Evolutionary conservation across 2,797 vertebrate species (phyloP).

Genomic region (Microctenopoma steveboyesi): DNA sequence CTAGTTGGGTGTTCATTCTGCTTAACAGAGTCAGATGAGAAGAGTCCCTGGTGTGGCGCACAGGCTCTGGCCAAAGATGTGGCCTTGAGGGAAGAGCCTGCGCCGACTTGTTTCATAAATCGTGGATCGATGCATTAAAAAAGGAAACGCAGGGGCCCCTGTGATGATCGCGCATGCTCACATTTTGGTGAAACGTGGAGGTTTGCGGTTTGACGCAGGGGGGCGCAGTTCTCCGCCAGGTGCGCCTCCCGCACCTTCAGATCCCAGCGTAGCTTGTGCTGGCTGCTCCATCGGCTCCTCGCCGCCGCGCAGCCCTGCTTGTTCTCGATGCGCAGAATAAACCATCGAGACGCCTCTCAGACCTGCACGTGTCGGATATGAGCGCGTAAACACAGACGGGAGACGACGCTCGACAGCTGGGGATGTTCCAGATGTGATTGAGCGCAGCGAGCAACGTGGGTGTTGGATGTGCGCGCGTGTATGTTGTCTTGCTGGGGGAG

Average conservation of each 20-base stretch:
- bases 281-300: conserved; percentile 57
- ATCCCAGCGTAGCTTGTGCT: conserved; percentile 57
- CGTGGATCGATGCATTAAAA: not conserved
- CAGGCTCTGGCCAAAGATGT: too few relatives aligned
- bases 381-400: conserved; percentile 53
- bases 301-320: conserved; percentile 47
- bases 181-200: not conserved
- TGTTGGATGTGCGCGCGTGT: conserved; percentile 57
- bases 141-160: not conserved
- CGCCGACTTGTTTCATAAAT: not conserved
- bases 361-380: conserved; percentile 53
- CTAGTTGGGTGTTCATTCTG: not conserved
- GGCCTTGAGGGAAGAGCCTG: not conserved
- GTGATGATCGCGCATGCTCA: not conserved
- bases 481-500: conserved; percentile 51
- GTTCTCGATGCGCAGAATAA: conserved; percentile 75
- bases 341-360: conserved; percentile 57
- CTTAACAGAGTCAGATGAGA: conserved; percentile 3
- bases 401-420: conserved; percentile 46
- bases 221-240: conserved; percentile 77
- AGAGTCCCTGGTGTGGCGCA: not conserved
- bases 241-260: conserved; percentile 65
- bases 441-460: conserved; percentile 77
- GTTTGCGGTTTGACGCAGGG: conserved; percentile 49
- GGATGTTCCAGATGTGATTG: conserved; percentile 73